These are phyloP conservation scores for Notolepis coatsorum DNA, from an alignment of 2,797 vertebrate species.

Conservation along the genomic window DNA sequence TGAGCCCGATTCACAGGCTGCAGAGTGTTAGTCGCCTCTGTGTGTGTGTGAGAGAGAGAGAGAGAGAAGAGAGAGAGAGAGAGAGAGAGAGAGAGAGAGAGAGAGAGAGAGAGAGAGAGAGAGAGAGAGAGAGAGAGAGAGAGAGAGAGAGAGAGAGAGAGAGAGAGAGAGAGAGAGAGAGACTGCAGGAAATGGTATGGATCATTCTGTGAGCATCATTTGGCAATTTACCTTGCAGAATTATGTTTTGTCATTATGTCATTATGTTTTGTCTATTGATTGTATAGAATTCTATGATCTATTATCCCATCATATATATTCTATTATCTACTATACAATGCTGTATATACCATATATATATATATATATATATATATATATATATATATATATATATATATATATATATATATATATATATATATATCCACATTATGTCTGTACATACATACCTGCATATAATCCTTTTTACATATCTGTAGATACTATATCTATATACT, in stretches of 20 bases:
- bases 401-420: too few relatives aligned
- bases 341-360: too few relatives aligned
- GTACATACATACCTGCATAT: too few relatives aligned
- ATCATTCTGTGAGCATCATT: constrained; percentile 23
- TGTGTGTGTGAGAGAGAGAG: constrained; percentile 6
- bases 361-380: too few relatives aligned
- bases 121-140: constrained; percentile 11
- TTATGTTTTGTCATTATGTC: neutral
- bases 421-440: too few relatives aligned
- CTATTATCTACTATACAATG: too few relatives aligned
- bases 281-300: too few relatives aligned
- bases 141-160: neutral
- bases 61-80: constrained; percentile 9
- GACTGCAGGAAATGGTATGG: constrained; percentile 19
- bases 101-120: constrained; percentile 12
- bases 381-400: too few relatives aligned
- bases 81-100: constrained; percentile 12
- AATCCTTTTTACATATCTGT: too few relatives aligned
- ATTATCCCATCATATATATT: too few relatives aligned
- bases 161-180: neutral
- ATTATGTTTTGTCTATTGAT: neutral
- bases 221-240: constrained; percentile 12
- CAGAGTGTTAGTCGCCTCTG: neutral
- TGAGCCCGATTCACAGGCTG: constrained; percentile 59
- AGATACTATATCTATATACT: too few relatives aligned